phyloP scores from a whole-genome alignment of 2,888 invertebrate genomes.

The Leptarthrus brevirostris region DNA sequence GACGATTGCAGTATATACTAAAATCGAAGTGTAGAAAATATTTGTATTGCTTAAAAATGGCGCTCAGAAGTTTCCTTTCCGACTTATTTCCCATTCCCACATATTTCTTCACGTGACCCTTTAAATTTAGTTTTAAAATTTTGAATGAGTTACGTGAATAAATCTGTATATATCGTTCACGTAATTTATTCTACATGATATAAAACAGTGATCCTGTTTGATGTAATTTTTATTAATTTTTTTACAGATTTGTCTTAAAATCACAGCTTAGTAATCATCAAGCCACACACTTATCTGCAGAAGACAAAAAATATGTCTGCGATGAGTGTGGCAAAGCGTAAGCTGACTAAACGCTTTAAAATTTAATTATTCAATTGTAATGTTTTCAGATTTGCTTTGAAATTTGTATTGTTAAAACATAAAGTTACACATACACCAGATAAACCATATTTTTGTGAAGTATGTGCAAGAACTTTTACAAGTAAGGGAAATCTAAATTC shows the following conservation, averaged over 20 bases:
- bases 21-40: too few species aligned
- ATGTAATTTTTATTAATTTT: background rate
- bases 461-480: slow-evolving; percentile 54
- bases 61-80: too few species aligned
- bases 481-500: slow-evolving; percentile 45
- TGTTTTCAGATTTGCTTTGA: slow-evolving; percentile 53
- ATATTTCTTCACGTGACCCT: too few species aligned
- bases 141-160: too few species aligned
- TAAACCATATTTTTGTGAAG: slow-evolving; percentile 53
- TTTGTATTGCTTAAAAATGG: too few species aligned
- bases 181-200: too few species aligned
- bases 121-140: too few species aligned
- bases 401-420: slow-evolving; percentile 54
- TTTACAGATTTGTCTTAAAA: slow-evolving; percentile 52
- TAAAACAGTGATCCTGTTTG: too few species aligned
- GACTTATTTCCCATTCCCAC: too few species aligned
- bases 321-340: slow-evolving; percentile 55
- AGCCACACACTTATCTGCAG: slow-evolving; percentile 52
- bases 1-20: too few species aligned
- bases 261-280: slow-evolving; percentile 55
- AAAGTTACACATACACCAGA: slow-evolving; percentile 52
- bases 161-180: too few species aligned
- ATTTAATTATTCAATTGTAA: slow-evolving; percentile 1
- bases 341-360: too few species aligned
- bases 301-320: slow-evolving; percentile 54